These are phyloP conservation scores for Halictus quadricinctus DNA, from an alignment of 2,888 invertebrate genomes.

Conservation along the genomic window DNA sequence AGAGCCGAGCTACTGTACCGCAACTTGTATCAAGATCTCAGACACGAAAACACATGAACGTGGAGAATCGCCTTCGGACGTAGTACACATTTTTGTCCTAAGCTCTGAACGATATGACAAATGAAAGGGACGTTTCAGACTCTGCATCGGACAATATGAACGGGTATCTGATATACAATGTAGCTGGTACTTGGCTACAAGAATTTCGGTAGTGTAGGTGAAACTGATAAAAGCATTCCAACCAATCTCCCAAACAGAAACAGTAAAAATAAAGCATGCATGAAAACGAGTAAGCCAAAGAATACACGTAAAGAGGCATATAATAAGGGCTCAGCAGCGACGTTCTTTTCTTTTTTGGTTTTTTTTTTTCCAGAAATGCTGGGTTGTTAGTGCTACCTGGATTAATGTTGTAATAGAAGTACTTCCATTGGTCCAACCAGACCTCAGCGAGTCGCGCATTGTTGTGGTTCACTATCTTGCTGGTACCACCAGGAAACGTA, in stretches of 20 bases:
- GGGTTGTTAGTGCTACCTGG: constrained; percentile 88
- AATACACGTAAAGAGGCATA: constrained; percentile 27
- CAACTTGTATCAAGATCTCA: constrained; percentile 14
- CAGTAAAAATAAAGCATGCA: constrained; percentile 52
- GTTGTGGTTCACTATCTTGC: constrained; percentile 99
- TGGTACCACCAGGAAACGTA: constrained; percentile 98
- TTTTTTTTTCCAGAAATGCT: constrained; percentile 53
- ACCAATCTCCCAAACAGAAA: constrained; percentile 41
- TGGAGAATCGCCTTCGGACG: neutral
- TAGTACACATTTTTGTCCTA: neutral
- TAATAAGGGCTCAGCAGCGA: constrained; percentile 37
- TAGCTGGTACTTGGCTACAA: constrained; percentile 27
- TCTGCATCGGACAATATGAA: constrained; percentile 59
- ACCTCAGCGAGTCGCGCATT: constrained; percentile 99
- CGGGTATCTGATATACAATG: constrained; percentile 77
- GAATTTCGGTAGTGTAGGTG: constrained; percentile 34
- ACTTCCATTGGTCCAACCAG: constrained; percentile 99
- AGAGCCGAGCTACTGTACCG: constrained; percentile 44
- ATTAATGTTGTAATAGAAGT: constrained; percentile 99
- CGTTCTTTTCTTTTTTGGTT: neutral
- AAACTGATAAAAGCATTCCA: constrained; percentile 58
- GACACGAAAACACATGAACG: neutral
- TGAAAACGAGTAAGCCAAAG: constrained; percentile 23
- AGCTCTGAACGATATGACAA: constrained; percentile 7
- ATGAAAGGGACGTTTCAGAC: constrained; percentile 11